Conservation (phyloP, 2,888 invertebrate species). For the Allophyes oxyacanthae region DNA sequence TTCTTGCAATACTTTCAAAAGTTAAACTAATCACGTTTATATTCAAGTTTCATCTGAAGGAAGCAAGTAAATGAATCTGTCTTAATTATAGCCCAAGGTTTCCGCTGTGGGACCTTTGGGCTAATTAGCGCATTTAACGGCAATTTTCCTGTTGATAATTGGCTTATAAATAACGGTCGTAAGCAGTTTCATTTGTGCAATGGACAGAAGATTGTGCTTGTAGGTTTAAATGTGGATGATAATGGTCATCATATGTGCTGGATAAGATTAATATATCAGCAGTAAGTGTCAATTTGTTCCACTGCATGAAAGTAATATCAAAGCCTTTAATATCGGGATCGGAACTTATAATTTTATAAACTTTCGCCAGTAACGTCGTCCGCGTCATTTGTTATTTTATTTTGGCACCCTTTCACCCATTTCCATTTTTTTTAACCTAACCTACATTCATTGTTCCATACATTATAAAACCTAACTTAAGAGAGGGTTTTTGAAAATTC, state of each 20-base stretch:
- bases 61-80: conserved; percentile 73
- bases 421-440: too few relatives aligned
- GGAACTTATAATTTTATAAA: too few relatives aligned
- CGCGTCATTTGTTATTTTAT: too few relatives aligned
- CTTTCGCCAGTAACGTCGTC: too few relatives aligned
- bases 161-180: conserved; percentile 27
- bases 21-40: conserved; percentile 53
- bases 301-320: too few relatives aligned
- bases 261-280: too few relatives aligned
- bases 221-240: conserved; percentile 8
- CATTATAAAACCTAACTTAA: too few relatives aligned
- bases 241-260: conserved; percentile 3
- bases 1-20: conserved; percentile 18
- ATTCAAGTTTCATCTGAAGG: conserved; percentile 65
- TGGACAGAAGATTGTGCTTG: conserved; percentile 10
- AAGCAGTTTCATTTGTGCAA: conserved; percentile 15
- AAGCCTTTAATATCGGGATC: too few relatives aligned
- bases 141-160: conserved; percentile 49
- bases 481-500: too few relatives aligned
- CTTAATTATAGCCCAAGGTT: conserved; percentile 73
- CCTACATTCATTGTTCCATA: too few relatives aligned
- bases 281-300: too few relatives aligned
- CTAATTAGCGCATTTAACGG: conserved; percentile 67
- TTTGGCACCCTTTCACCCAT: too few relatives aligned
- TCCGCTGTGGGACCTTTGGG: conserved; percentile 62